Percentiles rank a stretch among this genome's conserved stretches.
Conservation (phyloP, 1,140 invertebrate genomes). For the Calliopsis andreniformis region DNA sequence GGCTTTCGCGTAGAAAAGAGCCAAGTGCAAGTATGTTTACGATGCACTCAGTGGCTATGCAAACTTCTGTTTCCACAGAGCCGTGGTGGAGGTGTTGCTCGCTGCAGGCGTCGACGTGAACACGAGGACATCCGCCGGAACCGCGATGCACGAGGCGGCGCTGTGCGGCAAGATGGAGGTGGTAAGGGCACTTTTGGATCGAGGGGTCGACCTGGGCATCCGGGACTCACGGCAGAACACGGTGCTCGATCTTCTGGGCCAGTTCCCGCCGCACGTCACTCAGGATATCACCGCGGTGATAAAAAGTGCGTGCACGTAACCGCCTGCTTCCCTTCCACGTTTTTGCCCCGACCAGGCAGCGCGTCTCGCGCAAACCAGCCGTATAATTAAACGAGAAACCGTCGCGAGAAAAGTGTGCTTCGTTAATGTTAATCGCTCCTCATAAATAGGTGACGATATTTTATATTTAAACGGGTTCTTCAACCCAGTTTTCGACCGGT, state of each 20-base stretch:
- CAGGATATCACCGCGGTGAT: slow-evolving; percentile 92
- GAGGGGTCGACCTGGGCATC: slow-evolving; percentile 91
- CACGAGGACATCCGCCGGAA: slow-evolving; percentile 92
- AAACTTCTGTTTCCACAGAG: slow-evolving; percentile 85
- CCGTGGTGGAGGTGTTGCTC: slow-evolving; percentile 91
- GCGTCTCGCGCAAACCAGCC: slow-evolving; percentile 1
- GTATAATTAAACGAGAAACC: slow-evolving; percentile 20
- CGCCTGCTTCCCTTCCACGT: neutral
- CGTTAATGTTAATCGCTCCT: too few relatives aligned
- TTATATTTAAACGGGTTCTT: too few relatives aligned
- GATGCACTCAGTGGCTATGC: too few relatives aligned
- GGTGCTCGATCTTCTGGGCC: slow-evolving; percentile 92
- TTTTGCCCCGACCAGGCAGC: neutral
- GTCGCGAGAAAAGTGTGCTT: neutral
- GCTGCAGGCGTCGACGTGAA: slow-evolving; percentile 95
- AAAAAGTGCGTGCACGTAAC: slow-evolving; percentile 86
- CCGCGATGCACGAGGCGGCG: slow-evolving; percentile 96
- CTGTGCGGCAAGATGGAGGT: slow-evolving; percentile 96
- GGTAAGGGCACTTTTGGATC: slow-evolving; percentile 90
- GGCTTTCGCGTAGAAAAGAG: too few relatives aligned
- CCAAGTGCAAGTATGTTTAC: neutral
- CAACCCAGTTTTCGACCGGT: too few relatives aligned
- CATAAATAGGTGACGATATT: neutral
- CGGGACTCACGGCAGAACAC: slow-evolving; percentile 91
- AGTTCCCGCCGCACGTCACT: slow-evolving; percentile 94